Base-by-base conservation (phyloP, 2,113 vertebrate species). In the Psophia crepitans region DNA sequence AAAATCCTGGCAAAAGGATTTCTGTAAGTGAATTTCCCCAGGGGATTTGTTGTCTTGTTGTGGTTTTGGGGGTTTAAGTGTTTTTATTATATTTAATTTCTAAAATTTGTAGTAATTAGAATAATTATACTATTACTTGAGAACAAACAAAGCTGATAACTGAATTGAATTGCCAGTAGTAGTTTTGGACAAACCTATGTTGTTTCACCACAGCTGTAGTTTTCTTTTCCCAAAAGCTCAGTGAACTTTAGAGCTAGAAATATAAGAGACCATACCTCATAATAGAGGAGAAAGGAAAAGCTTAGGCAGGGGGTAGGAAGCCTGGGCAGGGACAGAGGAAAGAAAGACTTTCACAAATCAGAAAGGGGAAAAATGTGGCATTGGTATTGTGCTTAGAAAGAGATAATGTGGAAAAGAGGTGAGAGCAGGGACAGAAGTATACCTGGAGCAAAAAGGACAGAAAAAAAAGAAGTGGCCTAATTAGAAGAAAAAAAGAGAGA, bases 241-340 rank as follows among this genome's bases (percentile, higher is more conserved):
- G 91, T 97, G 98, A 98, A 98, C 97, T 98, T 97, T 96, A 96
- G 97, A 96, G 94, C 94, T 96, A 96, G 96, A 98, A 98, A 98
- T 98, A 97, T 95, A 97, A 97, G 97, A 96, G 90, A 97, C 89
- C 92, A 94, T 96, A 92, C 68, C 85, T 97, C 96, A 96, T 97
- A 98, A 98, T 91, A 98, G 97, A 98, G 93, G 95, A 95, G 97
- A 98, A 98, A 97, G 97, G 94, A 97, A 98, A 98, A 98, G 97
- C 97, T 95, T 96, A 98, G 97, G 97, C 93, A 98, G 97, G 97
- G 97, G 97, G 97, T 98, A 98, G 96, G 98, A 98, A 97, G 95
- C 97, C 97, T 98, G 98, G 97, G 96, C 94, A 97, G 97, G 97
- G 97, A 97, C 95, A 96, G 96, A 98, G 97, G 97, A 97, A 98